Evolutionary conservation across 2,113 vertebrate genomes (phyloP).

Genomic region (Podilymbus podiceps): DNA sequence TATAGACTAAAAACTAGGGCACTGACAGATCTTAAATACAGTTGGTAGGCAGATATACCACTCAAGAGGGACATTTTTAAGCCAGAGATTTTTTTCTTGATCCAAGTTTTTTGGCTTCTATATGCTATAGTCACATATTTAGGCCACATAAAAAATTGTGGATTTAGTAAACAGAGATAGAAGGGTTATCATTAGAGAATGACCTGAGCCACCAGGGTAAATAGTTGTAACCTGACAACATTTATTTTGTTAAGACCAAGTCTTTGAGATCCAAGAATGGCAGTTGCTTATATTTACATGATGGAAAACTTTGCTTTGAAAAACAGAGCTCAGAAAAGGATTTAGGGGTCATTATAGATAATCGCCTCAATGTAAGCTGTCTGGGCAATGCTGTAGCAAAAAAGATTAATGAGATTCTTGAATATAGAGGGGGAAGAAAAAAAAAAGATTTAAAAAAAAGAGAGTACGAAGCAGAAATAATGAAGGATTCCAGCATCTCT

Average conservation of each 20-base stretch:
- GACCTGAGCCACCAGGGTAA: neutral
- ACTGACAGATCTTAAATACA: neutral
- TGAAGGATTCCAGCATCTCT: constrained; percentile 9
- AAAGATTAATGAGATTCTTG: constrained; percentile 43
- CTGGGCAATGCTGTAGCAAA: constrained; percentile 39
- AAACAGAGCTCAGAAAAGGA: constrained; percentile 45
- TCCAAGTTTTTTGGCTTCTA: neutral
- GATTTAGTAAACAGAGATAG: neutral
- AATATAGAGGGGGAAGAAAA: neutral
- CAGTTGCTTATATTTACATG: neutral
- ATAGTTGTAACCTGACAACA: neutral
- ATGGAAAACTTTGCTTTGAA: neutral
- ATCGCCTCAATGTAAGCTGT: constrained; percentile 58
- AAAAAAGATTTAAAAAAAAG: no score
- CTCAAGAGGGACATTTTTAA: neutral
- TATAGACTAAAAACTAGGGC: neutral
- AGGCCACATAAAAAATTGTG: neutral
- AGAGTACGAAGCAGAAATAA: constrained; percentile 9
- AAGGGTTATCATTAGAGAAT: neutral
- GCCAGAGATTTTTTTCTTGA: neutral
- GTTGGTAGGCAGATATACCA: neutral
- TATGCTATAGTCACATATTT: neutral
- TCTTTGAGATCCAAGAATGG: neutral
- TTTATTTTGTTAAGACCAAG: neutral
- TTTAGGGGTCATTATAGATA: constrained; percentile 50